These are phyloP conservation scores for Ophioninae sp. DNA, from an alignment of 2,888 invertebrate species.

Conservation along the genomic window DNA sequence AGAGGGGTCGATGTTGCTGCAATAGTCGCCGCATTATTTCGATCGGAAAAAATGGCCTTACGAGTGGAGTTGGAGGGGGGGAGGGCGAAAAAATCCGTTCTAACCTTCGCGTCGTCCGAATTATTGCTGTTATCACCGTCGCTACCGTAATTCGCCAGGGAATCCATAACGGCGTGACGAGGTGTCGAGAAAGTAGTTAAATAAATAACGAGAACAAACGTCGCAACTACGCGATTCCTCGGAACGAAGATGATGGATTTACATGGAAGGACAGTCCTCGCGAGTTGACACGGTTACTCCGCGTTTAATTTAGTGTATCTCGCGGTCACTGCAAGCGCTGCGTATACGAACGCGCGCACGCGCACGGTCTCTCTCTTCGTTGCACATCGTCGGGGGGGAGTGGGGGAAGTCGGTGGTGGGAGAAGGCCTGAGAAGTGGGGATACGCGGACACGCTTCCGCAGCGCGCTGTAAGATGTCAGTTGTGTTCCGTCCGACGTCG, in stretches of 20 bases:
- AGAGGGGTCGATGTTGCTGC: conserved; percentile 5
- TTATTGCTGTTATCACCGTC: conserved; percentile 86
- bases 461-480: background rate
- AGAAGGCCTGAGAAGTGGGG: background rate
- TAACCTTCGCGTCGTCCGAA: conserved; percentile 77
- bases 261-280: background rate
- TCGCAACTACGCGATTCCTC: conserved; percentile 1
- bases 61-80: background rate
- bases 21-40: conserved; percentile 29
- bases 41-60: conserved; percentile 21
- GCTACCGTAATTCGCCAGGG: conserved; percentile 89
- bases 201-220: background rate
- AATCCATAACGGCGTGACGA: conserved; percentile 85
- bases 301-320: background rate
- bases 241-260: conserved; percentile 2
- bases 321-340: background rate
- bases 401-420: background rate
- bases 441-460: background rate
- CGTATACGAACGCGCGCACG: background rate
- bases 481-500: background rate
- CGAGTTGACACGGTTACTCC: background rate
- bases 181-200: background rate
- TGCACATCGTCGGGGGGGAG: too few species aligned
- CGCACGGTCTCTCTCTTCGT: too few species aligned
- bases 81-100: conserved; percentile 12